Percentiles rank a stretch among this genome's conserved stretches.
phyloP scores from a whole-genome alignment of 2,888 invertebrate species.

The Teleiodes luculella region DNA sequence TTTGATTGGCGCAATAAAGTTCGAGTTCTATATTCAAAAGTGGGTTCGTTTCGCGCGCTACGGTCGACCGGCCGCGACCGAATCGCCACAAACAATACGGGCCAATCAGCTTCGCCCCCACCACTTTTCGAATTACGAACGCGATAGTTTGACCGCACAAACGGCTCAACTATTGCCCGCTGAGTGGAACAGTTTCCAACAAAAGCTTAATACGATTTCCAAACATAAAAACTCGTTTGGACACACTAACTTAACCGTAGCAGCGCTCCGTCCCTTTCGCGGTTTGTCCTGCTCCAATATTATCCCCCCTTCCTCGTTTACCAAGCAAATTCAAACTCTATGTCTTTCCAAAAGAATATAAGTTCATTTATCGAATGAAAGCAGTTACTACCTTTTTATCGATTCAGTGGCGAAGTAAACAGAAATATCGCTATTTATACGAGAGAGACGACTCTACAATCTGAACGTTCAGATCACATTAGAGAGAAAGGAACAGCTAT shows the following conservation, averaged over 20 bases:
- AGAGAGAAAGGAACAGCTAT: conserved; percentile 41
- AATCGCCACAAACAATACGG: conserved; percentile 65
- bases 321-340: conserved; percentile 33
- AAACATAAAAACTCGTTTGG: conserved; percentile 78
- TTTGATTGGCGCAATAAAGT: conserved; percentile 18
- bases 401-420: conserved; percentile 56
- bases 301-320: conserved; percentile 50
- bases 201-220: conserved; percentile 79
- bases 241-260: conserved; percentile 74
- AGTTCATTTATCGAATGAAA: conserved; percentile 22
- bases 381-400: conserved; percentile 53
- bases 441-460: conserved; percentile 46
- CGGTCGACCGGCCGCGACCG: conserved; percentile 65
- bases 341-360: conserved; percentile 13
- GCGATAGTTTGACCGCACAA: conserved; percentile 75
- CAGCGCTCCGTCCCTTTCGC: conserved; percentile 64
- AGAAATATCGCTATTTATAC: conserved; percentile 46
- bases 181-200: conserved; percentile 78
- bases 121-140: conserved; percentile 60
- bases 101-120: conserved; percentile 71
- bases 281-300: conserved; percentile 64
- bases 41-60: conserved; percentile 47
- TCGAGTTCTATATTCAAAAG: conserved; percentile 46
- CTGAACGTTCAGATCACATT: conserved; percentile 10
- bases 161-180: conserved; percentile 74